These are phyloP conservation scores for Chrysolina oricalcia DNA, from an alignment of 2,888 invertebrate species.

Conservation along the genomic window DNA sequence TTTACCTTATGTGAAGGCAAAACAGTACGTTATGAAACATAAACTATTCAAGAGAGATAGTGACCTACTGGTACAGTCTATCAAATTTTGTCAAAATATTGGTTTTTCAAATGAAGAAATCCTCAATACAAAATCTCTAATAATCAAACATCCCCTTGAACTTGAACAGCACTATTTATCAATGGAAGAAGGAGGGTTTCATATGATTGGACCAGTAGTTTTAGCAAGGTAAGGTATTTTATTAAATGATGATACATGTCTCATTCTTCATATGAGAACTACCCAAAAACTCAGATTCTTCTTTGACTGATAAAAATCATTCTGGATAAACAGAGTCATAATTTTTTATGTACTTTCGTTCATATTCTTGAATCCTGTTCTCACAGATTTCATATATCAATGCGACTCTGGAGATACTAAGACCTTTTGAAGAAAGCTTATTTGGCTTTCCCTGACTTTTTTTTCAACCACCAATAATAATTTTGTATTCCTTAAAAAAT, in stretches of 20 bases:
- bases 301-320: too few relatives aligned
- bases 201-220: conserved; percentile 61
- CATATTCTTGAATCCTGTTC: too few relatives aligned
- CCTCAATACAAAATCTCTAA: conserved; percentile 73
- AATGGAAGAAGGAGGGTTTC: conserved; percentile 77
- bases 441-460: too few relatives aligned
- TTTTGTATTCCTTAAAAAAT: too few relatives aligned
- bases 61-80: conserved; percentile 49
- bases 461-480: too few relatives aligned
- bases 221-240: conserved; percentile 67
- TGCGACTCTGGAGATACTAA: too few relatives aligned
- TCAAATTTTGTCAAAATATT: conserved; percentile 66
- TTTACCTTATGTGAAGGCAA: conserved; percentile 42
- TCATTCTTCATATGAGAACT: too few relatives aligned
- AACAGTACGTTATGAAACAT: conserved; percentile 47
- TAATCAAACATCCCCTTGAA: conserved; percentile 75
- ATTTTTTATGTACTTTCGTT: too few relatives aligned
- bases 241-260: conserved; percentile 55
- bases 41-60: conserved; percentile 50
- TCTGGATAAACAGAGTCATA: too few relatives aligned
- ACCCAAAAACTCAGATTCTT: too few relatives aligned
- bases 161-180: conserved; percentile 78
- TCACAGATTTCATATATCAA: too few relatives aligned
- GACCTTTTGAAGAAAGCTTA: too few relatives aligned
- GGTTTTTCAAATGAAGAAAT: conserved; percentile 74